A percentile compares a stretch with the other conserved stretches of the same genome.
phyloP scores from a whole-genome alignment of 2,888 invertebrate species.

The Lottia scabra region DNA sequence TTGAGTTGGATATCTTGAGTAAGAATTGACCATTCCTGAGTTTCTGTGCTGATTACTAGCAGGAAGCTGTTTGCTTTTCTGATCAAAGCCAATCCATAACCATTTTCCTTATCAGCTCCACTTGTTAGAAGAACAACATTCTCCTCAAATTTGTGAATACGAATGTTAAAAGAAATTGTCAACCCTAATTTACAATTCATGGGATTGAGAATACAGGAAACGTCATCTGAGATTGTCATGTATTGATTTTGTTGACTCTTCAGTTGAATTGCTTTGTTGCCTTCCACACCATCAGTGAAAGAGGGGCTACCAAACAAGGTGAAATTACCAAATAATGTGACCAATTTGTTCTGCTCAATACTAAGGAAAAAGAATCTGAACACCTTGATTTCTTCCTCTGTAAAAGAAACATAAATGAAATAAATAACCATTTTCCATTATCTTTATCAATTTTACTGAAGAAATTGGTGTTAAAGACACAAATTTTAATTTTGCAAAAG shows the following conservation, averaged over 20 bases:
- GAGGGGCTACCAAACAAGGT: constrained; percentile 30
- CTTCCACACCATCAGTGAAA: constrained; percentile 22
- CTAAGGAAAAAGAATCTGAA: constrained; percentile 31
- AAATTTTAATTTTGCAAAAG: too few species aligned
- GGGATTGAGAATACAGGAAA: constrained; percentile 32
- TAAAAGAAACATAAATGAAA: neutral
- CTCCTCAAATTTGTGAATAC: constrained; percentile 31
- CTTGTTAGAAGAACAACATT: constrained; percentile 41
- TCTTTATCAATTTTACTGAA: too few species aligned
- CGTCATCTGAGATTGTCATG: constrained; percentile 27
- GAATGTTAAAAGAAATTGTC: constrained; percentile 38
- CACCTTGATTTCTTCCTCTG: constrained; percentile 32
- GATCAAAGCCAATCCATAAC: neutral
- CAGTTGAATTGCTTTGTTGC: constrained; percentile 29
- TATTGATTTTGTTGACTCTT: constrained; percentile 36
- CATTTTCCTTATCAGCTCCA: neutral
- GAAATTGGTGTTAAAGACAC: too few species aligned
- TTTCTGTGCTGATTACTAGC: constrained; percentile 33
- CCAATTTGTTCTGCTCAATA: constrained; percentile 29
- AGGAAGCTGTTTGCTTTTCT: neutral
- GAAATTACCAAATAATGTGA: constrained; percentile 32
- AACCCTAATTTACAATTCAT: constrained; percentile 38
- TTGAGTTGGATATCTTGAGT: constrained; percentile 26
- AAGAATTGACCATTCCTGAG: constrained; percentile 41
- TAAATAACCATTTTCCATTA: too few species aligned